phyloP scores from a whole-genome alignment of 1,140 invertebrate species.

The Drosophila chauvacae region DNA sequence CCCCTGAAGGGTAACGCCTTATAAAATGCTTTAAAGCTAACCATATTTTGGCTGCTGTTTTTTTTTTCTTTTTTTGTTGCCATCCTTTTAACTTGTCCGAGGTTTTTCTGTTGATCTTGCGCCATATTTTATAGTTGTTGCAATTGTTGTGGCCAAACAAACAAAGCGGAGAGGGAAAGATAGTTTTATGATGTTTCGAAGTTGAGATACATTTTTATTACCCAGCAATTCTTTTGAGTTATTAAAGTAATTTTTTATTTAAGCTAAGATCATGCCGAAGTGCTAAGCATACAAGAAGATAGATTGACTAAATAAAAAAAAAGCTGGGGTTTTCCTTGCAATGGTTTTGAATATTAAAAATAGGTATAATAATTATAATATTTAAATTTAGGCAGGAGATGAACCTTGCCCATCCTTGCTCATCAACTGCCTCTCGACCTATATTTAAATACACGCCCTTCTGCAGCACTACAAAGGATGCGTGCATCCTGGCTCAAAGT shows the following conservation, averaged over 20 bases:
- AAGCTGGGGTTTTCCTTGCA: no score
- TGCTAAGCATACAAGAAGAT: no score
- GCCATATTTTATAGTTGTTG: conserved; percentile 32
- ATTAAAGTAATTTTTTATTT: background rate
- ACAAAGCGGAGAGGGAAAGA: background rate
- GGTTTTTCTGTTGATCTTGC: conserved; percentile 17
- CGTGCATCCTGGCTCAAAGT: conserved; percentile 35
- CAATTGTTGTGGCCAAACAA: conserved; percentile 13
- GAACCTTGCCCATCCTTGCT: background rate
- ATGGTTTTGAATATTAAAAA: no score
- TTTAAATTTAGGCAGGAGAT: no score
- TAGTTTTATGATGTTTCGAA: background rate
- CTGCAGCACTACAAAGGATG: background rate
- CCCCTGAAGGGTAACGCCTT: conserved; percentile 49
- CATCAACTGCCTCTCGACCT: background rate
- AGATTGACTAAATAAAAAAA: no score
- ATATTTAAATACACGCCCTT: background rate
- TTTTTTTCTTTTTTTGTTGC: background rate
- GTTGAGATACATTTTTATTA: background rate
- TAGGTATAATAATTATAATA: no score
- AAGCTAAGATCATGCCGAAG: background rate
- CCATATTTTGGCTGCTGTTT: conserved; percentile 10
- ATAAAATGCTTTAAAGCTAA: conserved; percentile 44
- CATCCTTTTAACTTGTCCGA: conserved; percentile 22
- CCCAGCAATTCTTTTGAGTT: no score